These are phyloP conservation scores for Crocidura indochinensis DNA, from an alignment of 2,797 vertebrate species.

Conservation along the genomic window DNA sequence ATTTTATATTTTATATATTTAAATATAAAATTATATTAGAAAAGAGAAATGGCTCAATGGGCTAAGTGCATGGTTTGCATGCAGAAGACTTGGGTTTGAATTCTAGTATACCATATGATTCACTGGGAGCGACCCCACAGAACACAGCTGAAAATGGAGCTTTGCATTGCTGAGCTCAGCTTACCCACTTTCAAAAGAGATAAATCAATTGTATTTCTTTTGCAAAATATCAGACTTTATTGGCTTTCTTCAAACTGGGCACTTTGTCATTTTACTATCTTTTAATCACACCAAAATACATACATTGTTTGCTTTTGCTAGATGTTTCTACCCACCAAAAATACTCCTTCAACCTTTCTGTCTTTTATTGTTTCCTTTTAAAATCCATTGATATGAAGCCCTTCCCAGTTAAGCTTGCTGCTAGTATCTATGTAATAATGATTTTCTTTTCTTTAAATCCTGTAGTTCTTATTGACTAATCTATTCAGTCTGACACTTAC, in stretches of 20 bases:
- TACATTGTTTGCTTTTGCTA: conserved; percentile 23
- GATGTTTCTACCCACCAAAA: neutral
- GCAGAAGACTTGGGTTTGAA: no score
- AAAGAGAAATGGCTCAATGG: neutral
- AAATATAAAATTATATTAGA: no score
- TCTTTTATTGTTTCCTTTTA: conserved; percentile 1
- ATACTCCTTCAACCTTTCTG: neutral
- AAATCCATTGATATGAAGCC: conserved; percentile 29
- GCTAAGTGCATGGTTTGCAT: no score
- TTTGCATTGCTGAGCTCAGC: no score
- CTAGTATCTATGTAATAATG: conserved; percentile 57
- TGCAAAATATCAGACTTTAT: neutral
- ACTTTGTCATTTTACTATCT: neutral
- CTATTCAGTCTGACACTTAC: conserved; percentile 26
- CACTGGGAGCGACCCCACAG: no score
- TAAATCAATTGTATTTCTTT: neutral
- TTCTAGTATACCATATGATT: no score
- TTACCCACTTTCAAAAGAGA: neutral
- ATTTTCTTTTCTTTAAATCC: conserved; percentile 55
- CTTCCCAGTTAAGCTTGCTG: conserved; percentile 24
- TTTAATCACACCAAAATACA: neutral
- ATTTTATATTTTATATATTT: neutral
- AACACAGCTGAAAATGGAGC: no score
- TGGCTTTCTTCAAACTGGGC: conserved; percentile 15
- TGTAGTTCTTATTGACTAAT: conserved; percentile 52